These are phyloP conservation scores for Hipposideros larvatus DNA, from an alignment of 2,797 vertebrate species.

Conservation along the genomic window DNA sequence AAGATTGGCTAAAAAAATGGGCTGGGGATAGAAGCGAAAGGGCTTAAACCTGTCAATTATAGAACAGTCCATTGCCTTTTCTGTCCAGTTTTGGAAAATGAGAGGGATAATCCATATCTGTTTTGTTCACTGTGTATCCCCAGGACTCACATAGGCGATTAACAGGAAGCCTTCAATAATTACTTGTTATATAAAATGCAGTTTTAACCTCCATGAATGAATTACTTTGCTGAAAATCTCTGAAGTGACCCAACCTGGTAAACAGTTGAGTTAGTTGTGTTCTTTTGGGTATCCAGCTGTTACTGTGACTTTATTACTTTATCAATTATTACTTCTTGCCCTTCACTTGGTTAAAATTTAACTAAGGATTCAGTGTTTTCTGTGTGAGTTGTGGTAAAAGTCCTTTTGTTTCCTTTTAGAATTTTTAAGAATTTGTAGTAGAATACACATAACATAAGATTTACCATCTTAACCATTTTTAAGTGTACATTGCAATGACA, in stretches of 20 bases:
- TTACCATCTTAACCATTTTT: neutral
- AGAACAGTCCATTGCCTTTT: neutral
- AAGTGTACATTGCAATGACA: neutral
- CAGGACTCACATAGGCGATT: neutral
- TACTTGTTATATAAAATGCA: neutral
- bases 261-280: neutral
- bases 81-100: neutral
- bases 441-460: neutral
- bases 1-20: neutral
- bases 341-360: neutral
- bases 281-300: neutral
- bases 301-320: no score
- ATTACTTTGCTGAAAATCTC: neutral
- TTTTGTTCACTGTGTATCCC: neutral
- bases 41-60: neutral
- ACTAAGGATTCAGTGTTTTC: neutral
- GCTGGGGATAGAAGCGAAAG: neutral
- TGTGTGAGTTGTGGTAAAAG: neutral
- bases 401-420: neutral
- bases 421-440: neutral
- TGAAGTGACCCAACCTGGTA: neutral
- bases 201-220: neutral
- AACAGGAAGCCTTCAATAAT: neutral
- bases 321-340: neutral
- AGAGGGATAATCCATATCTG: neutral